Conservation (phyloP, 2,113 vertebrate genomes). For the Artemisiospiza belli region DNA sequence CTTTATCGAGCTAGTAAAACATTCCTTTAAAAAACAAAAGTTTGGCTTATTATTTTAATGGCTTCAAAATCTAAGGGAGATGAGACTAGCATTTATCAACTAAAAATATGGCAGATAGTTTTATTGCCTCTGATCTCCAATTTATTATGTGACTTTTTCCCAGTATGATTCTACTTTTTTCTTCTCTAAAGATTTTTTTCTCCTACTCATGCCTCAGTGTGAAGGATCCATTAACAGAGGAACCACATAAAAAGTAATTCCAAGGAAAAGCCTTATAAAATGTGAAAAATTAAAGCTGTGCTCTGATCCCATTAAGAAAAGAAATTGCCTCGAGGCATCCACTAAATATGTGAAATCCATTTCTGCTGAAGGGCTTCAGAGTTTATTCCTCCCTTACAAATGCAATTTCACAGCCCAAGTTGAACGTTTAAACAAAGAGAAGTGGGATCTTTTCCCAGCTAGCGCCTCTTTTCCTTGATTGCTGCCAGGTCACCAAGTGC, state of each 20-base stretch:
- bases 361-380: constrained; percentile 60
- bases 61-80: constrained; percentile 3
- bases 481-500: constrained; percentile 32
- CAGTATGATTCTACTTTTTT: constrained; percentile 17
- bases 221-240: constrained; percentile 54
- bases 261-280: constrained; percentile 60
- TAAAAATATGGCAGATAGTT: constrained; percentile 24
- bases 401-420: constrained; percentile 59
- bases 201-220: constrained; percentile 6
- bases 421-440: constrained; percentile 54
- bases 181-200: constrained; percentile 14
- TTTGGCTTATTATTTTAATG: background rate
- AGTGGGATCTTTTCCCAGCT: constrained; percentile 28
- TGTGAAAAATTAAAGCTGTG: constrained; percentile 69
- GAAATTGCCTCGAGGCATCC: constrained; percentile 65
- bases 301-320: constrained; percentile 64
- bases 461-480: constrained; percentile 20
- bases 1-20: background rate
- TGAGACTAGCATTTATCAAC: constrained; percentile 13
- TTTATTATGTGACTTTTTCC: constrained; percentile 19
- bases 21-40: background rate
- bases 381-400: constrained; percentile 63
- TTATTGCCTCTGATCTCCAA: constrained; percentile 40
- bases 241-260: constrained; percentile 68
- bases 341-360: constrained; percentile 71